Base-by-base conservation (phyloP, 2,888 invertebrate genomes). In the Nomada ruficornis region DNA sequence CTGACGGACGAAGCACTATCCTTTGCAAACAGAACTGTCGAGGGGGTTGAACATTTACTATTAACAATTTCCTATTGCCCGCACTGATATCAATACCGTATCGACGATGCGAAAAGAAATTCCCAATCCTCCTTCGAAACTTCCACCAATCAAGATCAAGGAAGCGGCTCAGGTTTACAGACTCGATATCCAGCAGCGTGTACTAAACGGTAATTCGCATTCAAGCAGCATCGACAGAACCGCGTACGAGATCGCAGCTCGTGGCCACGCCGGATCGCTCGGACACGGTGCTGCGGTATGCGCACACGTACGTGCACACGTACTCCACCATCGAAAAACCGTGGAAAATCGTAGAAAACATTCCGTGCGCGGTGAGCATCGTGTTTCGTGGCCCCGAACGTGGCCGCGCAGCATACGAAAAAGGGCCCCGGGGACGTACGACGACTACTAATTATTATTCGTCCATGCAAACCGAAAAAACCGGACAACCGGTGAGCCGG, bases 381-480 rank as follows among this genome's bases (percentile, higher is more conserved):
- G 76, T 82, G 86, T 89, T 89, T 89, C 88, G 88, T 82, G 83
- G 86, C 77, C 82, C 79, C 63, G 68, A 76, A 78, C 77, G 23
- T 74, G 67, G 75, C 80, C 85, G 82, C 77, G 84, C 84, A 82
- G 91, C 91, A 91, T 91, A 91, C 91, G 86, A 91, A 92, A 92
- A 87, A 87, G 44, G 68, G 59, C 57, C 57, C 70, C 72, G 44
- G 23, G 65, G 70, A 84, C 74, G 84, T 76, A 71, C 86, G 67
- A 44, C 65, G 76, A 81, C 88, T 92, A 92, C 92, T 91, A 92
- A 92, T 92, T 87, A 62, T 36, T 36, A 47, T 57, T 73, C 64
- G 68, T 73, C 63, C 70, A 68, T 79, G 86, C 86, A 65, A 78
- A 72, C 75, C 80, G 67, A 74, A 63, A 68, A 77, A 67, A 36